Conservation (phyloP, 2,888 invertebrate genomes). For the Tipula unca region DNA sequence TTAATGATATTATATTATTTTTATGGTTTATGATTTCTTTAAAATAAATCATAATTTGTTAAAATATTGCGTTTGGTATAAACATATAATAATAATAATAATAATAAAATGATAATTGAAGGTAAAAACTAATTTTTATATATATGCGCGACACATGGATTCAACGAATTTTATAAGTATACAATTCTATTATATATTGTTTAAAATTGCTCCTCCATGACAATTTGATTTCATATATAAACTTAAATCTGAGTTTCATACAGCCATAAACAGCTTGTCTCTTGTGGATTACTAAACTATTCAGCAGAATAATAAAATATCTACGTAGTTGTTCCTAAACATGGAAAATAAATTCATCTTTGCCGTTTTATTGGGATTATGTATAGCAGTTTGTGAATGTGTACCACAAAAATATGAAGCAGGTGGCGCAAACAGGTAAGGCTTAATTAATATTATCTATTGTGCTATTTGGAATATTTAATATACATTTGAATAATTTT, state of each 20-base stretch:
- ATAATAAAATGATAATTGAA: neutral
- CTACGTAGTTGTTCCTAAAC: neutral
- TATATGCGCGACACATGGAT: neutral
- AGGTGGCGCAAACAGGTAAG: neutral
- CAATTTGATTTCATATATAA: neutral
- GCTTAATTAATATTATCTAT: neutral
- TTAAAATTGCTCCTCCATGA: neutral
- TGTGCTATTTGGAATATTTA: neutral
- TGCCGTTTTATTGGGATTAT: neutral
- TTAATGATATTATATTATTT: neutral
- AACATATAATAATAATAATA: neutral
- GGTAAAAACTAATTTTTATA: neutral
- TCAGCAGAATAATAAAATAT: neutral
- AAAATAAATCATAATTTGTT: constrained; percentile 14
- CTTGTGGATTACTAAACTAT: neutral
- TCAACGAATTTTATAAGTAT: neutral
- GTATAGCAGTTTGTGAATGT: neutral
- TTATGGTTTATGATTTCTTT: neutral
- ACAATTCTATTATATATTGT: constrained; percentile 20
- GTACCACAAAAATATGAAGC: constrained; percentile 16
- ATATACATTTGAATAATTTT: neutral
- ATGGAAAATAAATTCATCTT: neutral
- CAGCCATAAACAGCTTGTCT: neutral
- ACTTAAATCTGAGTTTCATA: neutral
- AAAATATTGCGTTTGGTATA: neutral